Evolutionary conservation across 2,888 invertebrate species (phyloP).

Genomic region (Archips crataeganus): DNA sequence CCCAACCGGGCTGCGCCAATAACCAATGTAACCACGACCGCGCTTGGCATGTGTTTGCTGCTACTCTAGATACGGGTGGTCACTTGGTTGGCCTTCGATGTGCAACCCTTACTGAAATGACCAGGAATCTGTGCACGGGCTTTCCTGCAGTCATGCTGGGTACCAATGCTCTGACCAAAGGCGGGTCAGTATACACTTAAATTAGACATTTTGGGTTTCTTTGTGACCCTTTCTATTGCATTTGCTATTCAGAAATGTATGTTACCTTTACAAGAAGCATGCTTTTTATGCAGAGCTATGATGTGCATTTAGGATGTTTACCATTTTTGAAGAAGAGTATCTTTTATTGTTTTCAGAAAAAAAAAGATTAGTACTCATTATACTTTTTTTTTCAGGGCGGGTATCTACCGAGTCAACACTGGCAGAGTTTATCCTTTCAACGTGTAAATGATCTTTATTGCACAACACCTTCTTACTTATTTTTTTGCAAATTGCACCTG

Average conservation of each 20-base stretch:
- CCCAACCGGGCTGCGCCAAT: slow-evolving; percentile 18
- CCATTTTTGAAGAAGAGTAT: background rate
- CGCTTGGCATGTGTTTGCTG: slow-evolving; percentile 37
- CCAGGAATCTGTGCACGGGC: slow-evolving; percentile 35
- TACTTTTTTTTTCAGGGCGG: slow-evolving; percentile 10
- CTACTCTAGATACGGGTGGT: slow-evolving; percentile 24
- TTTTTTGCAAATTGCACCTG: background rate
- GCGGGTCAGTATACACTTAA: background rate
- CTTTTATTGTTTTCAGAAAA: background rate
- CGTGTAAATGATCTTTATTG: background rate
- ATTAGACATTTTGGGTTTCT: too few species aligned
- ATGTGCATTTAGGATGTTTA: background rate
- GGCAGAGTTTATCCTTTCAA: slow-evolving; percentile 24
- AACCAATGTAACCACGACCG: slow-evolving; percentile 36
- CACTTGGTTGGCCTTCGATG: slow-evolving; percentile 34
- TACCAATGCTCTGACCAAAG: slow-evolving; percentile 2
- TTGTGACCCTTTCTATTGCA: too few species aligned
- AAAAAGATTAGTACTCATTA: background rate
- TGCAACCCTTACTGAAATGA: slow-evolving; percentile 30
- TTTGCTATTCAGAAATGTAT: too few species aligned
- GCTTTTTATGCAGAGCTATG: background rate
- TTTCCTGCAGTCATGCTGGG: slow-evolving; percentile 18
- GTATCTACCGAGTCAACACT: slow-evolving; percentile 28
- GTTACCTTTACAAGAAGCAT: too few species aligned
- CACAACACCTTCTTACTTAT: too few species aligned